Evolutionary conservation across 2,113 vertebrate genomes (phyloP), one percentile per base, ranked within the genome.

Genomic region (Amazona guildingii): DNA sequence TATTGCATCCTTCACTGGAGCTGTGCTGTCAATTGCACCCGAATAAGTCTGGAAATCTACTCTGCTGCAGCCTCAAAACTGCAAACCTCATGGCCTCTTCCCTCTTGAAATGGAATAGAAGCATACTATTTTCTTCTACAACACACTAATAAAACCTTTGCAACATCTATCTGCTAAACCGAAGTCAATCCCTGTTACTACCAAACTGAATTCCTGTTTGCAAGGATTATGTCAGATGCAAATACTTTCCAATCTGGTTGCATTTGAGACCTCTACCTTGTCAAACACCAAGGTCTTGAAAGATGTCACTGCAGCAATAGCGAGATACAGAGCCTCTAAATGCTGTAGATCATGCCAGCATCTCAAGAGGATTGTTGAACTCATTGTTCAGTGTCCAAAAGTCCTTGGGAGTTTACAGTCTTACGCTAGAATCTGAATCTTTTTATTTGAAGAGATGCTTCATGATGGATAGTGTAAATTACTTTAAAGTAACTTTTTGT

Each of bases 401-500:
- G 97, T 97, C 96, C 97, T 97, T 98, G 95, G 89, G 54, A 97
- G 49, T 95, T 97, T 97, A 97, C 5, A 2, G 83, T 88, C 89
- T 72, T 90, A 35, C 13, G 17, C 95, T 96, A 97, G 97, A 97
- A 97, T 37, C 52, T 76, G 96, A 95, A 76, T 92, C 54, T 97
- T 97, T 97, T 88, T 68, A 93, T 95, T 95, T 95, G 85, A 97
- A 95, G 92, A 89, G 69, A 66, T 74, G 80, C 52, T 97, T 98
- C 95, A 96, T 95, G 89, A 97, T 80, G 77, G 68, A 73, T 79
- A 87, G 57, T 57, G 18, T 94, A 97, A 98, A 97, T 97, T 96
- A 97, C 46, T 97, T 82, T 93, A 95, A 96, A 93, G 97, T 94
- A 97, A 97, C 81, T 92, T 97, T 96, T 97, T 97, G 95, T 95